A percentile compares a stretch with the other conserved stretches of the same genome.
Evolutionary conservation across 1,140 invertebrate genomes (phyloP).

Genomic region (Asobara japonica): DNA sequence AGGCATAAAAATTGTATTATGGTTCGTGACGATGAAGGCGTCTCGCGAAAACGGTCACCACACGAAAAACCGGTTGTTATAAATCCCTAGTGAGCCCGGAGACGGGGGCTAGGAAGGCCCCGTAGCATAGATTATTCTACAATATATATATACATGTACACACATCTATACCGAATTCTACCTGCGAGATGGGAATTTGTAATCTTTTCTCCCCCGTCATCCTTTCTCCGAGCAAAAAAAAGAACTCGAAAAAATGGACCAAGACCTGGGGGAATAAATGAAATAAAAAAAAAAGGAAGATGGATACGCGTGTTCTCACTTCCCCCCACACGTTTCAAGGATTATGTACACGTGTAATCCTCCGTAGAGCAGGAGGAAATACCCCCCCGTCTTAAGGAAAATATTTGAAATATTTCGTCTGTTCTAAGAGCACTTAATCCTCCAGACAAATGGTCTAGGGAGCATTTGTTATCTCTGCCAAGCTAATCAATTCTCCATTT

Average conservation of each 20-base stretch:
- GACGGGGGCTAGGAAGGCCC: neutral
- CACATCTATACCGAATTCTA: conserved; percentile 13
- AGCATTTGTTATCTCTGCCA: too few species aligned
- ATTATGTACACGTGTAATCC: conserved; percentile 28
- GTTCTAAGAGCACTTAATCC: neutral
- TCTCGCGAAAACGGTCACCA: conserved; percentile 1
- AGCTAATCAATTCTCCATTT: too few species aligned
- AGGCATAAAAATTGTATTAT: neutral
- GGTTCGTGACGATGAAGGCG: neutral
- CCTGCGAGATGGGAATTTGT: neutral
- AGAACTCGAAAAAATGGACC: neutral
- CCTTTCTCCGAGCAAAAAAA: neutral
- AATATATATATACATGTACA: conserved; percentile 12
- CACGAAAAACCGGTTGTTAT: conserved; percentile 25
- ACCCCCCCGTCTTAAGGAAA: neutral
- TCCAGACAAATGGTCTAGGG: neutral
- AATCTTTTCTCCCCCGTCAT: neutral
- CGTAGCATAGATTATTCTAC: conserved; percentile 17
- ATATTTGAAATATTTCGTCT: conserved; percentile 1
- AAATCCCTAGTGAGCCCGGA: conserved; percentile 3
- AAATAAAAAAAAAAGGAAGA: conserved; percentile 12
- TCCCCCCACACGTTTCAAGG: neutral
- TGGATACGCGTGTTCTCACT: neutral
- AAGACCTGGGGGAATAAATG: conserved; percentile 11
- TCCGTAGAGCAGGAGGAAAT: conserved; percentile 11